Evolutionary conservation across 2,888 invertebrate species (phyloP).

Genomic region (Metopia argyrocephala): DNA sequence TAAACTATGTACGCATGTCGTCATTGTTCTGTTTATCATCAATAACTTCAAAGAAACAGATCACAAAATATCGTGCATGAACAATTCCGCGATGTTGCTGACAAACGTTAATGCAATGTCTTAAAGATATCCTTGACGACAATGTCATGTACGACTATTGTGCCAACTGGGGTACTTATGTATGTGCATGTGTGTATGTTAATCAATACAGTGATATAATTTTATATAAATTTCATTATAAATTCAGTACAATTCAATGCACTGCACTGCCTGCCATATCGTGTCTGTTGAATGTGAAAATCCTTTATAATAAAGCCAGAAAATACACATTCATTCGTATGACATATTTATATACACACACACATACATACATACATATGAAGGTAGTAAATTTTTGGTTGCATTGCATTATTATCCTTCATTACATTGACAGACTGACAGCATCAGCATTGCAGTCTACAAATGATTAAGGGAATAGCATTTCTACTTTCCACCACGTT

Average conservation of each 20-base stretch:
- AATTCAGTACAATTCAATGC: slow-evolving; percentile 37
- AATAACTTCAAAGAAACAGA: no score
- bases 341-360: not conserved
- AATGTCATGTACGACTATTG: not conserved
- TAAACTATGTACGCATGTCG: no score
- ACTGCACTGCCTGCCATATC: no score
- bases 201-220: slow-evolving; percentile 34
- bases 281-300: slow-evolving; percentile 53
- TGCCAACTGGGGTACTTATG: not conserved
- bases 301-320: slow-evolving; percentile 32
- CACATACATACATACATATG: not conserved
- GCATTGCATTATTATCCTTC: slow-evolving; percentile 50
- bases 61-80: no score
- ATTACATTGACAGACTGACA: slow-evolving; percentile 60
- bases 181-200: slow-evolving; percentile 3
- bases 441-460: slow-evolving; percentile 63
- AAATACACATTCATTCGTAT: not conserved
- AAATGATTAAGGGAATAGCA: slow-evolving; percentile 58
- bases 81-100: no score
- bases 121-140: no score
- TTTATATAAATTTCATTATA: slow-evolving; percentile 35
- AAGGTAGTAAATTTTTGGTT: slow-evolving; percentile 39
- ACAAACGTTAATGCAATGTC: no score
- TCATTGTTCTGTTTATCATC: not conserved
- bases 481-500: not conserved